These are phyloP conservation scores for Drosophila glabriapex DNA, from an alignment of 2,888 invertebrate species.

Conservation along the genomic window DNA sequence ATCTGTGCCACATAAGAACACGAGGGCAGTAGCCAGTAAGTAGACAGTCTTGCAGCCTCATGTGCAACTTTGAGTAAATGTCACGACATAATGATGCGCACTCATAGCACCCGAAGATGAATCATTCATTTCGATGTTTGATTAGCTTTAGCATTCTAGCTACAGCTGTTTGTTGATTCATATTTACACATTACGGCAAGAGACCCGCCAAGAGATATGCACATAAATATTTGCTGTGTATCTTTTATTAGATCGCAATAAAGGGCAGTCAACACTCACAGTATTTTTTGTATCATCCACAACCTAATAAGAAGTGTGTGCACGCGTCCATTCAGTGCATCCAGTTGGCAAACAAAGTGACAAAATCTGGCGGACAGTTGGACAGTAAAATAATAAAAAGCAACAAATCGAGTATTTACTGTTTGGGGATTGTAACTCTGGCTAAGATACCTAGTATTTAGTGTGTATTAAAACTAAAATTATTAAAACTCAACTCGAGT, in stretches of 20 bases:
- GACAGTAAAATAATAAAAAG: too few species aligned
- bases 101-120: background rate
- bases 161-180: background rate
- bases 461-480: too few species aligned
- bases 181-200: background rate
- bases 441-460: too few species aligned
- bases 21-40: slow-evolving; percentile 1
- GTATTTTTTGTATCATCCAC: too few species aligned
- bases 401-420: background rate
- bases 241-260: background rate
- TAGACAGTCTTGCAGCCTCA: background rate
- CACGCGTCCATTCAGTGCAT: too few species aligned
- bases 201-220: background rate
- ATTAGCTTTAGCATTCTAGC: background rate
- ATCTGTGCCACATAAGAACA: background rate
- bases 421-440: background rate
- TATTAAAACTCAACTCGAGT: background rate
- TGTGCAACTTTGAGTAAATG: slow-evolving; percentile 27
- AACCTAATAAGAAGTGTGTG: too few species aligned
- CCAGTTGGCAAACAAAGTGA: background rate
- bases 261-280: too few species aligned
- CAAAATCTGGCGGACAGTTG: background rate
- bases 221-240: background rate
- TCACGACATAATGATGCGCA: background rate
- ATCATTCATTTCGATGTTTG: background rate